Base-by-base conservation (phyloP, 53 echinoderm and acorn worm genomes). In the Paelopatides confundens region DNA sequence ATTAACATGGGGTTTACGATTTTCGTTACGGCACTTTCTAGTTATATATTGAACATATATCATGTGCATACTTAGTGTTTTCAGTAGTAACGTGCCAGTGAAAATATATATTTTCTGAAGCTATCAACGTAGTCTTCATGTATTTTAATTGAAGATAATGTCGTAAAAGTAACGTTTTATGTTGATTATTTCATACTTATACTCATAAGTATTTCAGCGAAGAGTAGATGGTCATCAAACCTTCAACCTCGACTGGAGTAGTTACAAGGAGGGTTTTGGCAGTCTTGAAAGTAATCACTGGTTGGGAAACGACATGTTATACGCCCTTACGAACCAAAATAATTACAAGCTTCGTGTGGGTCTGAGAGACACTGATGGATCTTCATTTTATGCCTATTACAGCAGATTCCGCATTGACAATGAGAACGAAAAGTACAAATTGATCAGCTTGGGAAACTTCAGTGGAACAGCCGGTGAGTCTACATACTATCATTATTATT, bases 201-300 rank as follows among this genome's bases (percentile, higher is more conserved):
- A n/a, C n/a, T n/a, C n/a, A 48, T 10, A 30, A 30, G 68, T 67
- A 34, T 67, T 67, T 67, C 68, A 67, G 35, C 68, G 68, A 21
- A 28, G 68, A 67, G 28, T 34, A 4, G 68, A 28, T 17, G 31
- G 68, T 4, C 5, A 0, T 14, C 0, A 13, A 28, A 18, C 24
- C 35, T 67, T 67, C 31, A 27, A 67, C 18, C 15, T 17, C 4
- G 12, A 67, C 17, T 67, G 68, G 68, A 24, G 4, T 29, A 17
- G 28, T 17, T 67, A 67, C 35, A 67, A 67, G 28, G 24, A 67
- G 5, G 68, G 68, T 14, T 82, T 52, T 82, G 40, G 68, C 12
- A 28, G 5, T 5, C 11, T 15, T 5, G 35, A 67, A 13, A 6
- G 31, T 15, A 18, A 67, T 4, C 31, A 28, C 28, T 67, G 68